phyloP scores from a whole-genome alignment of 2,888 invertebrate species.

The Sepioteuthis lessoniana region DNA sequence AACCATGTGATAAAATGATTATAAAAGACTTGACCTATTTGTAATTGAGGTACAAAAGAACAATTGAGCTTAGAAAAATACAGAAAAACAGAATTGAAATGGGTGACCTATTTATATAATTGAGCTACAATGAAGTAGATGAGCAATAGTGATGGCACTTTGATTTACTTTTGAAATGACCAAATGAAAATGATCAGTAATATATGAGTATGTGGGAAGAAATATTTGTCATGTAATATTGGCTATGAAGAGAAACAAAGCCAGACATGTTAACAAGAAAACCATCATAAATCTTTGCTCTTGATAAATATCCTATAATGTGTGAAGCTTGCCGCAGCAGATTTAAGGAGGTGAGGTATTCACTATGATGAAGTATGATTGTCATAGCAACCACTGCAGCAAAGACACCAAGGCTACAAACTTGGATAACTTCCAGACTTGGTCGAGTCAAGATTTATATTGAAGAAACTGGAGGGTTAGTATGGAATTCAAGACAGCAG shows the following conservation, averaged over 20 bases:
- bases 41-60: too few relatives aligned
- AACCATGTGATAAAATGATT: too few relatives aligned
- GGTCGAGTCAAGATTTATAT: not conserved
- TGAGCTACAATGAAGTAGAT: not conserved
- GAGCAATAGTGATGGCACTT: not conserved
- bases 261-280: not conserved
- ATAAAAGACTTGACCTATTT: too few relatives aligned
- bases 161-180: not conserved
- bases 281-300: not conserved
- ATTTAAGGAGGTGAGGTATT: not conserved
- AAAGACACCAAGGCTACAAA: not conserved
- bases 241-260: not conserved
- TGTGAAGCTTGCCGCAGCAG: not conserved
- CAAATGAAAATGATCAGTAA: slow-evolving; percentile 18
- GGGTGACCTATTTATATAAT: not conserved
- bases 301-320: slow-evolving; percentile 20
- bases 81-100: not conserved
- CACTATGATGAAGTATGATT: not conserved
- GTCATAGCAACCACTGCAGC: slow-evolving; percentile 33
- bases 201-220: not conserved
- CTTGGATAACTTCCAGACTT: not conserved
- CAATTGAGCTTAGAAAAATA: not conserved
- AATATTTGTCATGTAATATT: not conserved
- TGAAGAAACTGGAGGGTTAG: not conserved
- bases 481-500: not conserved